phyloP scores from a whole-genome alignment of 2,113 vertebrate species.

The Pelecanus crispus region DNA sequence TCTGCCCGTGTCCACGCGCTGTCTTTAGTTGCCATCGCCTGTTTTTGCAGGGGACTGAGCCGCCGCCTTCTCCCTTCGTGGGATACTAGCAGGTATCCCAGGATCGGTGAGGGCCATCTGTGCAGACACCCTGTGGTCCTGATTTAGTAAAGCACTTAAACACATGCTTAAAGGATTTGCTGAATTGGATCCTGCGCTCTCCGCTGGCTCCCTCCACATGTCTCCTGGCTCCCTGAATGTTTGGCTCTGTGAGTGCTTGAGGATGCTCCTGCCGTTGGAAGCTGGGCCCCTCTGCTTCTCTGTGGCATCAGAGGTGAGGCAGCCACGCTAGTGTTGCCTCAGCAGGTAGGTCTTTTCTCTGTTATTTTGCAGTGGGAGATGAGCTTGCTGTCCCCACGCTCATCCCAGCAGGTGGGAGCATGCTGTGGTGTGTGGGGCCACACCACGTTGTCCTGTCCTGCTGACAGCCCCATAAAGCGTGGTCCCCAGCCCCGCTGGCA shows the following conservation, averaged over 20 bases:
- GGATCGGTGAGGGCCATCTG: not conserved
- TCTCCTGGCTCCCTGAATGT: not conserved
- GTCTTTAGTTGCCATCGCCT: not conserved
- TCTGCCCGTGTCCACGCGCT: fast-evolving
- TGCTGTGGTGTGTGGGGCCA: fast-evolving
- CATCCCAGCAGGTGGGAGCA: not conserved
- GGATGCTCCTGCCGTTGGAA: not conserved
- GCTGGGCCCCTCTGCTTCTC: not conserved
- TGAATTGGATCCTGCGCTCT: not conserved
- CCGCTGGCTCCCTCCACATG: fast-evolving
- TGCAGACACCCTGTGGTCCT: not conserved
- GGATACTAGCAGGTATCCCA: not conserved
- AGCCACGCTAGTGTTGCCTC: not conserved
- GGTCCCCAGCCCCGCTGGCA: fast-evolving
- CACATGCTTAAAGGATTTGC: not conserved
- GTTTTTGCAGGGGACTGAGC: not conserved
- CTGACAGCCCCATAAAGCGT: fast-evolving
- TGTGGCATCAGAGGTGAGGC: not conserved
- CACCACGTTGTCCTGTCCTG: not conserved
- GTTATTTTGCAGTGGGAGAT: not conserved
- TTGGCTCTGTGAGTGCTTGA: not conserved
- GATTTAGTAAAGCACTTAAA: not conserved
- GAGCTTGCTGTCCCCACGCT: fast-evolving
- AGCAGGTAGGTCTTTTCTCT: not conserved
- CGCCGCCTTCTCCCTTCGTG: not conserved